Evolutionary conservation across 2,113 vertebrate genomes (phyloP).

Genomic region (Hippocampus comes): DNA sequence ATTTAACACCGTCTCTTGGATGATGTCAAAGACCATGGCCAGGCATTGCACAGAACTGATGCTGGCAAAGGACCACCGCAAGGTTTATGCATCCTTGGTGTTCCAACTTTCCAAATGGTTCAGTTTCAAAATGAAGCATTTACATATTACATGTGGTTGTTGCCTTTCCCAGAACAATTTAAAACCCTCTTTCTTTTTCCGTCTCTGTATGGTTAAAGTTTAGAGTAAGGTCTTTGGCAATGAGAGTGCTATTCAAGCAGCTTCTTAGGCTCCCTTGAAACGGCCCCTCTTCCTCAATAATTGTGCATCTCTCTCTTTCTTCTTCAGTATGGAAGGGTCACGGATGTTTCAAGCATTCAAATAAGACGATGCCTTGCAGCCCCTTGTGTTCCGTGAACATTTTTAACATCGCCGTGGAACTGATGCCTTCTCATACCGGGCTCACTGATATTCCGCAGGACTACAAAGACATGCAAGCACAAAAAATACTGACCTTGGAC

Average conservation of each 20-base stretch:
- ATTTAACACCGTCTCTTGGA: conserved; percentile 68
- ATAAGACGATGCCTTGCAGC: conserved; percentile 61
- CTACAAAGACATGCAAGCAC: conserved; percentile 65
- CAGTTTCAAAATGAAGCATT: conserved; percentile 17
- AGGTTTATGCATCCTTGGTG: conserved; percentile 10
- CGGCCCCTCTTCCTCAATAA: conserved; percentile 57
- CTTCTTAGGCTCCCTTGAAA: conserved; percentile 42
- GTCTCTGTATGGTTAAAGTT: conserved; percentile 46
- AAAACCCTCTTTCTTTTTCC: conserved; percentile 30
- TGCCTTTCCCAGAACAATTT: conserved; percentile 28
- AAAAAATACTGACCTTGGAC: conserved; percentile 59
- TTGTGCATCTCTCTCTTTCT: conserved; percentile 53
- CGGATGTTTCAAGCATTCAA: conserved; percentile 51
- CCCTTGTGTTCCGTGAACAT: conserved; percentile 51
- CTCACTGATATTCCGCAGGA: conserved; percentile 45
- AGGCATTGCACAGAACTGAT: conserved; percentile 31
- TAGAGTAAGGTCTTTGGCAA: conserved; percentile 56
- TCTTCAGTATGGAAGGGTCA: conserved; percentile 56
- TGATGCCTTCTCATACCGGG: conserved; percentile 50
- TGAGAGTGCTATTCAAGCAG: conserved; percentile 50
- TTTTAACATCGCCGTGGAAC: conserved; percentile 53
- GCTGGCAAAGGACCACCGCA: conserved; percentile 34
- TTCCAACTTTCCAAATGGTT: conserved; percentile 25
- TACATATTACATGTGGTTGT: conserved; percentile 1
- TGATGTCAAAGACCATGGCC: conserved; percentile 66